These are phyloP conservation scores for Clepsis dumicolana DNA, from an alignment of 2,888 invertebrate genomes.

Conservation along the genomic window DNA sequence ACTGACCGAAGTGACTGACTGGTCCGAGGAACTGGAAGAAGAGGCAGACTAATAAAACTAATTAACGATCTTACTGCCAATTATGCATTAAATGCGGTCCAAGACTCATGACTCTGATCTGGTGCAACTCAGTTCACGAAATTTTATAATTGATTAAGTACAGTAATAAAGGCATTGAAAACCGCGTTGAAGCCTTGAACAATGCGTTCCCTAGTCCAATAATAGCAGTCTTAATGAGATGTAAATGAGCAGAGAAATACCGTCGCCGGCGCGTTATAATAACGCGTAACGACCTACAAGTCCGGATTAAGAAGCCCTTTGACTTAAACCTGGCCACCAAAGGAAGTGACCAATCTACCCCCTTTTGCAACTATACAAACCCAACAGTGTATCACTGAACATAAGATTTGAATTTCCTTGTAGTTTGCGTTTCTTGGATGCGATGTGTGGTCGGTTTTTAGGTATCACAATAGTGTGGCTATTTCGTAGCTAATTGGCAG, in stretches of 20 bases:
- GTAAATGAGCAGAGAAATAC: constrained; percentile 86
- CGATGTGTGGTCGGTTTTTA: constrained; percentile 75
- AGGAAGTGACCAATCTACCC: constrained; percentile 69
- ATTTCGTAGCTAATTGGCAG: constrained; percentile 86
- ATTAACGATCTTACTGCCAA: constrained; percentile 6
- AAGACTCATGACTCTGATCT: not conserved
- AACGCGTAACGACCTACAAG: constrained; percentile 87
- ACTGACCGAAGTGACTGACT: constrained; percentile 48
- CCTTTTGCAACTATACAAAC: constrained; percentile 47
- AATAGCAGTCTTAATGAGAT: constrained; percentile 85
- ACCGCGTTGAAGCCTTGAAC: constrained; percentile 56
- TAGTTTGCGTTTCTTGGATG: constrained; percentile 63
- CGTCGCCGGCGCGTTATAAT: constrained; percentile 83
- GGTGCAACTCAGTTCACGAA: not conserved
- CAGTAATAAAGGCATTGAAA: constrained; percentile 9
- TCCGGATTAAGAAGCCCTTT: constrained; percentile 87
- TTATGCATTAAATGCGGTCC: not conserved
- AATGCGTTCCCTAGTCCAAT: constrained; percentile 71
- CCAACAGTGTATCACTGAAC: constrained; percentile 50
- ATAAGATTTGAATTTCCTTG: constrained; percentile 56
- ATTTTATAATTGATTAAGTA: constrained; percentile 13
- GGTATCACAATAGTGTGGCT: constrained; percentile 83
- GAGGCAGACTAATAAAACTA: constrained; percentile 47
- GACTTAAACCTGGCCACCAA: constrained; percentile 80
- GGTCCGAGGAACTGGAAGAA: constrained; percentile 56